Base-by-base conservation (phyloP, 2,113 vertebrate species). In the Tupaia chinensis region DNA sequence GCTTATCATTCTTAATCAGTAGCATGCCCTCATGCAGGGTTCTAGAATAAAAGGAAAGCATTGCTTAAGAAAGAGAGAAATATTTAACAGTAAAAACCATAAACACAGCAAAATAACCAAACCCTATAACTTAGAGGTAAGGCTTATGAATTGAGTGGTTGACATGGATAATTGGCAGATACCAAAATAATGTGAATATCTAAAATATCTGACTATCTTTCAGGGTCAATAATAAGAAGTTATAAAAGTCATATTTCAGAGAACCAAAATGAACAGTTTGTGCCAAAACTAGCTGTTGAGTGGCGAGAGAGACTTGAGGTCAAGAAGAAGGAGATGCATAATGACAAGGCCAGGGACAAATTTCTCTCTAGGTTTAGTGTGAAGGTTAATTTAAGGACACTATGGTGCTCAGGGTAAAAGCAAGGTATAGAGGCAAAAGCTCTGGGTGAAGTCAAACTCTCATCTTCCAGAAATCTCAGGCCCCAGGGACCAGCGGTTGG, bases 31-130 rank as follows among this genome's bases (percentile, higher is more conserved):
- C 32, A 20, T 27, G n/a, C 15, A 77, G 20, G 25, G 29, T 73
- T 94, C 68, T 89, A 14, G 54, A 93, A 92, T 63, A 53, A 89
- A 93, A 74, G 58, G 12, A 91, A 82, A 89, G 93, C 3, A 78
- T 29, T 53, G 3, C 14, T 44, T 12, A 69, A 3, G n/a, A 10
- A 84, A 68, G 32, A 82, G 56, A 66, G 85, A 94, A 56, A 12
- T 27, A 79, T 68, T 94, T 77, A 22, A 79, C 66, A 56, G 13
- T 72, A 53, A 89, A 56, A 95, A 70, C 15, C 8, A 65, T 68
- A 29, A 16, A 63, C 25, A 60, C 5, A 56, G 22, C 14, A 70
- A 58, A 87, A 76, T 4, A 83, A 1, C 58, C 3, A 58, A 81
- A 88, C 0, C 7, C 17, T 17, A 5, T 14, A 20, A 74, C 0